Base-by-base conservation (phyloP, 2,113 vertebrate species). In the Ailuropoda melanoleuca region DNA sequence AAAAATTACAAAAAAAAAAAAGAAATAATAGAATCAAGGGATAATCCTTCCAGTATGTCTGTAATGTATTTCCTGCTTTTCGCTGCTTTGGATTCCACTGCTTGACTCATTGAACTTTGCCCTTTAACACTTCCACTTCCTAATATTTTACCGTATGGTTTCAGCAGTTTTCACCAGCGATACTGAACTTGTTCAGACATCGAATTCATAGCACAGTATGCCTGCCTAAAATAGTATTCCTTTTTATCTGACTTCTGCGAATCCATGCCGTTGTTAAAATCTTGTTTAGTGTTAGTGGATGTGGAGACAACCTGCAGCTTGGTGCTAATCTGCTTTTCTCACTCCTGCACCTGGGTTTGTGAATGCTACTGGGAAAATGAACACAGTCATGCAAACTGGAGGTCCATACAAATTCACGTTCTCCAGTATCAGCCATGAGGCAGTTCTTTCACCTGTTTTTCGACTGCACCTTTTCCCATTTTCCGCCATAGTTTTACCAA, bases 1-100 rank as follows among this genome's bases (percentile, higher is more conserved):
- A 43, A 43, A 43, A 43, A 43, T 43, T 43, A 43, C 6, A 43
- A 5, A 43, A 43, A 5, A 43, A 43, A 83, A 95, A 91, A 95
- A 78, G 78, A 83, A 95, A 91, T 31, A 95, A 29, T 62, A 60
- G 74, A 86, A 68, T 82, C 26, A 88, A 93, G 37, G 75, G 62
- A 83, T 48, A 90, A 89, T 93, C 9, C 8, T 37, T 26, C 4
- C 56, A 1, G 15, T 4, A 39, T 90, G 81, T 95, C 34, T 93
- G 15, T 91, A 31, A 70, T 81, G 12, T 77, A 78, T 70, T 96
- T 96, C 29, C 72, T 96, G 53, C 31, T 50, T 88, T 97, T 96
- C 88, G 62, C 37, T 91, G 39, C 56, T 84, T 89, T 66, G 83
- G 18, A 74, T 89, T 88, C 39, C 7, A 48, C 34, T 96, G 31